Percentiles rank a stretch among this genome's conserved stretches.
phyloP scores from a whole-genome alignment of 2,888 invertebrate species.

The Parelbella ahira region DNA sequence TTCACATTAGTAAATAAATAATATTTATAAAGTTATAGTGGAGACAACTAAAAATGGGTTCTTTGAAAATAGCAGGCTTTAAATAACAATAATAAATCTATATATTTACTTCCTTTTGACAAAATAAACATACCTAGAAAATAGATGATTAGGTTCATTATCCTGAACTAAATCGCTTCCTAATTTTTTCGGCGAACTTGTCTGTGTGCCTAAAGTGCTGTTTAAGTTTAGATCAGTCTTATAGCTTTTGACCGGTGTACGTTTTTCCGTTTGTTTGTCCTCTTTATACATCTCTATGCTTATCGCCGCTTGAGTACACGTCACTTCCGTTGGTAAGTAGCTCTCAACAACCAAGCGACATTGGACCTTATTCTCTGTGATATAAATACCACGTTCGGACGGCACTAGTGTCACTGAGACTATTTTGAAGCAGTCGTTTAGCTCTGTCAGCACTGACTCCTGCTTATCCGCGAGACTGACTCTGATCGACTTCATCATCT shows the following conservation, averaged over 20 bases:
- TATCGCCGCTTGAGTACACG: conserved; percentile 82
- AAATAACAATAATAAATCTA: no score
- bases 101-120: no score
- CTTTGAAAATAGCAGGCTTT: no score
- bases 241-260: conserved; percentile 61
- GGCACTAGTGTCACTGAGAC: conserved; percentile 76
- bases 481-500: conserved; percentile 86
- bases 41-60: no score
- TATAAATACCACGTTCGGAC: conserved; percentile 74
- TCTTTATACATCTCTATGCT: conserved; percentile 81
- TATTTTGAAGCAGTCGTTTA: conserved; percentile 79
- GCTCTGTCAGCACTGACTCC: conserved; percentile 74
- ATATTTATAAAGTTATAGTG: no score
- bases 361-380: conserved; percentile 67
- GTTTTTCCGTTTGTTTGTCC: conserved; percentile 48
- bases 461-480: conserved; percentile 61
- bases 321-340: conserved; percentile 82
- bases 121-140: conserved; percentile 54
- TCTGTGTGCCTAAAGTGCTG: conserved; percentile 52
- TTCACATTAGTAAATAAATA: no score
- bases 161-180: conserved; percentile 43
- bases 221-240: conserved; percentile 74
- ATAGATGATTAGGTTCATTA: conserved; percentile 49
- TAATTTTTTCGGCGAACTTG: conserved; percentile 56
- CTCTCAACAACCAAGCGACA: conserved; percentile 62